Percentiles rank a stretch among this genome's conserved stretches.
Conservation (phyloP, 2,797 vertebrate genomes). For the Pseudochromis fuscus region DNA sequence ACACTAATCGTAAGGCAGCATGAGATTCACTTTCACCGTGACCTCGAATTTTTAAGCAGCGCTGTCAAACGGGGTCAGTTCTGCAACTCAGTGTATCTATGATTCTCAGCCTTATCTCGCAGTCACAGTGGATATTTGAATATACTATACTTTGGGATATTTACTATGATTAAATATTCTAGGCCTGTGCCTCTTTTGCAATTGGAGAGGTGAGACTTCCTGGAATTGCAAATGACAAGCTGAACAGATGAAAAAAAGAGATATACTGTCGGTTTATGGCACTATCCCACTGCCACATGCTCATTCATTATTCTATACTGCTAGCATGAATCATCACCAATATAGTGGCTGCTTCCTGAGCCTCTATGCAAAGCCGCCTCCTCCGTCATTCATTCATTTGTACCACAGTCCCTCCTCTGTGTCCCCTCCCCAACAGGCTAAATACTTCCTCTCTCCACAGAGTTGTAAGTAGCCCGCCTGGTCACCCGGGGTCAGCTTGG, state of each 20-base stretch:
- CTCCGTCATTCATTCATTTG: slow-evolving; percentile 30
- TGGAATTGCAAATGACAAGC: slow-evolving; percentile 19
- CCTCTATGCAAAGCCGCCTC: slow-evolving; percentile 30
- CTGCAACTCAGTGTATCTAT: background rate
- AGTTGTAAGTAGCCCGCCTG: slow-evolving; percentile 62
- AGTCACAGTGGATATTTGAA: background rate
- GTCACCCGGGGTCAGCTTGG: slow-evolving; percentile 64
- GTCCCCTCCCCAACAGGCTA: slow-evolving; percentile 36
- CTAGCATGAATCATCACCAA: slow-evolving; percentile 26
- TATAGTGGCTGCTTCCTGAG: slow-evolving; percentile 31
- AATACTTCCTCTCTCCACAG: slow-evolving; percentile 54
- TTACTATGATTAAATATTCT: background rate
- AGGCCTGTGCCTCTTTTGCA: background rate
- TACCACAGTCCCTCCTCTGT: background rate
- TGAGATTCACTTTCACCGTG: background rate
- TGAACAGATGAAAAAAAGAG: slow-evolving; percentile 8
- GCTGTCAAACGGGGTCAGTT: slow-evolving; percentile 25
- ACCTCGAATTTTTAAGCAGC: background rate
- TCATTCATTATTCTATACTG: slow-evolving; percentile 39
- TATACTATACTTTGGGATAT: slow-evolving; percentile 5
- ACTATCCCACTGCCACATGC: background rate
- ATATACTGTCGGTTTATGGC: background rate
- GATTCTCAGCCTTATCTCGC: slow-evolving; percentile 4
- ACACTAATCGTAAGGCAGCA: background rate
- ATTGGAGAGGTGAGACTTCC: slow-evolving; percentile 21